These are phyloP conservation scores for Drosophila bunnanda DNA, from an alignment of 2,888 invertebrate species.

Conservation along the genomic window DNA sequence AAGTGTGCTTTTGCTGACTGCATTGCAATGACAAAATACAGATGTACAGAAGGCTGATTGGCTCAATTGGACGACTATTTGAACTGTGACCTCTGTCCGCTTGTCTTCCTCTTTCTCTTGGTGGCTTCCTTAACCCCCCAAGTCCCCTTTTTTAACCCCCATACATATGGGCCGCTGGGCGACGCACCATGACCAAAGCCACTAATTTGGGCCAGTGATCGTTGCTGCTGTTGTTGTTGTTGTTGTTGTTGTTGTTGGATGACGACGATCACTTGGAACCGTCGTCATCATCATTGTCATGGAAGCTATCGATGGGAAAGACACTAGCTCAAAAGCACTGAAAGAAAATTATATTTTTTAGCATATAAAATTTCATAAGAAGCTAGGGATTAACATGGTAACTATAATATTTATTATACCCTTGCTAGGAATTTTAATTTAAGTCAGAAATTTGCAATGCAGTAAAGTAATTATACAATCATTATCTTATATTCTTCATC, in stretches of 20 bases:
- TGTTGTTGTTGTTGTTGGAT: conserved; percentile 1
- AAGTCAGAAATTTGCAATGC: too few relatives aligned
- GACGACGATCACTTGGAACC: conserved; percentile 40
- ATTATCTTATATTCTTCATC: too few relatives aligned
- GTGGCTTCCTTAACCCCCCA: conserved; percentile 6
- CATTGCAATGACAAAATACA: conserved; percentile 40
- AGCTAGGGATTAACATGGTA: not conserved
- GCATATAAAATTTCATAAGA: accelerated
- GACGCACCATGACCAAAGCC: conserved; percentile 64
- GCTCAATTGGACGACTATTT: conserved; percentile 85
- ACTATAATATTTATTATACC: not conserved
- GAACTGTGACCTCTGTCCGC: conserved; percentile 83
- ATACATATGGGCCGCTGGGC: conserved; percentile 27
- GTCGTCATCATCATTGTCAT: conserved; percentile 21
- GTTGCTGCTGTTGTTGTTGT: conserved; percentile 2
- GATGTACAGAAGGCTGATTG: conserved; percentile 81
- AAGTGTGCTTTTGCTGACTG: conserved; percentile 11
- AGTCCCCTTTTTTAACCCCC: not conserved
- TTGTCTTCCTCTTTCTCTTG: conserved; percentile 43
- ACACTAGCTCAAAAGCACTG: conserved; percentile 20
- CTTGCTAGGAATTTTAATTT: not conserved
- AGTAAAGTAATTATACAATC: too few relatives aligned
- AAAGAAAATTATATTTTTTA: not conserved
- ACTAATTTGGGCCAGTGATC: conserved; percentile 71
- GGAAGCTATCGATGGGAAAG: conserved; percentile 35